Evolutionary conservation across 2,797 vertebrate genomes (phyloP).

Genomic region (Tamandua tetradactyla): DNA sequence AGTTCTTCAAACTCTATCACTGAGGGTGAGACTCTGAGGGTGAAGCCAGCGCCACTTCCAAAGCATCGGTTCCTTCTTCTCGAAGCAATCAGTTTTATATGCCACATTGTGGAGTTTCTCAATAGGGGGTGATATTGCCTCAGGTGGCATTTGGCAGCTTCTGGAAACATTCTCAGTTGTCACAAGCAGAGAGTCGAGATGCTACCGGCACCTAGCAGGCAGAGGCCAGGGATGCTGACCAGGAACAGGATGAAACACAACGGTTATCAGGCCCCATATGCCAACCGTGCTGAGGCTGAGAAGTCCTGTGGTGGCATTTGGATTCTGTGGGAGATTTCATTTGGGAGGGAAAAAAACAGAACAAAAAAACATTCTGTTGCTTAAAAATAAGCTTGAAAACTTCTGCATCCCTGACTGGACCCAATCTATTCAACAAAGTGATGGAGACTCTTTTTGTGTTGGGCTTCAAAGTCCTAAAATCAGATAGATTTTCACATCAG

Average conservation of each 20-base stretch:
- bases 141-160: background rate
- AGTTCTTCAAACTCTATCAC: background rate
- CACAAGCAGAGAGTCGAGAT: background rate
- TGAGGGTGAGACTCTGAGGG: background rate
- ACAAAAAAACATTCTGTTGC: constrained; percentile 39
- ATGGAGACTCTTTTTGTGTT: constrained; percentile 20
- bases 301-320: background rate
- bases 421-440: constrained; percentile 51
- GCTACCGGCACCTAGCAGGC: background rate
- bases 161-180: background rate
- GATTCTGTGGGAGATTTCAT: constrained; percentile 25
- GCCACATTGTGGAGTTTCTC: background rate
- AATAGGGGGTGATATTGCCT: background rate
- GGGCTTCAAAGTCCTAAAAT: constrained; percentile 58
- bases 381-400: constrained; percentile 68
- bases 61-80: background rate
- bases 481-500: constrained; percentile 50
- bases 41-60: background rate
- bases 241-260: background rate
- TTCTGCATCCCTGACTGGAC: constrained; percentile 50
- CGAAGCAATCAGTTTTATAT: background rate
- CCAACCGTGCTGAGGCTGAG: background rate
- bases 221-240: background rate
- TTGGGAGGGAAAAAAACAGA: background rate
- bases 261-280: background rate